Evolutionary conservation across 2,113 vertebrate genomes (phyloP), one percentile per base, ranked within the genome.

Genomic region (Nothocercus julius): DNA sequence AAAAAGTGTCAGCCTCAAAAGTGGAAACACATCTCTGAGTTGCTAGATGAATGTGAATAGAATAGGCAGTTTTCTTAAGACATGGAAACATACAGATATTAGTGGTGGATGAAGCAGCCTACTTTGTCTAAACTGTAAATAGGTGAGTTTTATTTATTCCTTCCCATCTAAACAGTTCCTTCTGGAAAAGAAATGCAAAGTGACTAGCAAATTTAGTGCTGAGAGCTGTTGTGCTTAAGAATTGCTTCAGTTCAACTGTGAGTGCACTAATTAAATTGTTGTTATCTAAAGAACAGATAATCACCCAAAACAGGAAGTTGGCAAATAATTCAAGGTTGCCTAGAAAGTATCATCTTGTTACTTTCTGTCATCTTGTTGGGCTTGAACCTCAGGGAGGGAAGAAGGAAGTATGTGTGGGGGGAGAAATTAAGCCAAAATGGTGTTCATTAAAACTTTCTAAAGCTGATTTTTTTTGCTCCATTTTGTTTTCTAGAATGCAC

Each of bases 401-500:
- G 78, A 3, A 45, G 67, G 56, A 94, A 51, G 21, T 22, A 20
- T 49, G 47, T 49, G 10, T 49, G 21, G 22, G 16, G 22, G 10
- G n/a, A 58, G 34, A 77, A 74, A 54, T 49, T 30, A 74, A 81
- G 12, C 18, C 32, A 3, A 81, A 5, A 51, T 75, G 76, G 74
- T 91, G 56, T 59, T 81, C 32, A 1, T 9, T 2, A 74, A 53
- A 82, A 2, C 44, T 38, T 49, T 17, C 3, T 34, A 5, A 58
- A 85, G n/a, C 24, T 38, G 47, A 19, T 22, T 42, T 68, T 6
- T 4, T 18, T 4, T 44, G 18, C 66, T 62, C 3, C 5, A 0
- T 80, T 82, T 92, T 95, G 78, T 59, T 89, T 93, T 91, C 89
- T 97, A 99, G 99, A 99, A 99, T 30, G 98, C 99, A 15, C 98